A percentile compares a stretch with the other conserved stretches of the same genome.
Evolutionary conservation across 2,113 vertebrate species (phyloP).

Genomic region (Drymodes brunneopygia): DNA sequence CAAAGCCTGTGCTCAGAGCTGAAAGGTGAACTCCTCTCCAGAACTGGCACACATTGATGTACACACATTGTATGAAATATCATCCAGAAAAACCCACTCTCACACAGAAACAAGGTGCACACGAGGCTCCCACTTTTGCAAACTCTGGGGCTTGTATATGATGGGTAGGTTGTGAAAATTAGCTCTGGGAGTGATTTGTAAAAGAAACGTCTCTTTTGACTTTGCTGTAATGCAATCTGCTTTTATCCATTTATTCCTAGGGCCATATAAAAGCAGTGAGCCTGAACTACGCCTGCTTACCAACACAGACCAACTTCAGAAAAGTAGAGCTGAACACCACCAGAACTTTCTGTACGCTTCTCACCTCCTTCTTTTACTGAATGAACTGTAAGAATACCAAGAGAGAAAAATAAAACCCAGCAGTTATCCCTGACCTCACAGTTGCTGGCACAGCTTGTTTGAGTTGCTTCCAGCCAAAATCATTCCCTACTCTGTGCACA

Average conservation of each 20-base stretch:
- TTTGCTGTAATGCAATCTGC: background rate
- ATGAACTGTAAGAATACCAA: background rate
- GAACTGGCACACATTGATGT: background rate
- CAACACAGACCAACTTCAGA: background rate
- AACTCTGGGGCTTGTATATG: background rate
- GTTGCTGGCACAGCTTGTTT: background rate
- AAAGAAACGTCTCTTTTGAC: background rate
- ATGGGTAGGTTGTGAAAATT: background rate
- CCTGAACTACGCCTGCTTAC: background rate
- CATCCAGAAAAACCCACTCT: background rate
- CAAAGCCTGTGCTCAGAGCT: background rate
- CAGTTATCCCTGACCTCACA: constrained; percentile 8
- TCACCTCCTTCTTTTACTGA: constrained; percentile 5
- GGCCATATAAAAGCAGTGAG: background rate
- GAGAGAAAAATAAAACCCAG: constrained; percentile 7
- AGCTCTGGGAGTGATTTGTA: background rate
- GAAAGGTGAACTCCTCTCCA: background rate
- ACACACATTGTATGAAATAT: background rate
- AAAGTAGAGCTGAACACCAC: background rate
- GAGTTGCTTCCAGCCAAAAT: constrained; percentile 15
- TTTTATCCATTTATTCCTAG: background rate
- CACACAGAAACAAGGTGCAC: background rate
- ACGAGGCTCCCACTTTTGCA: background rate
- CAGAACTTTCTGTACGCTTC: background rate
- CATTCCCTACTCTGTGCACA: background rate